Percentiles rank a stretch among this genome's conserved stretches.
Evolutionary conservation across 2,113 vertebrate species (phyloP).

Genomic region (Kobus ellipsiprymnus): DNA sequence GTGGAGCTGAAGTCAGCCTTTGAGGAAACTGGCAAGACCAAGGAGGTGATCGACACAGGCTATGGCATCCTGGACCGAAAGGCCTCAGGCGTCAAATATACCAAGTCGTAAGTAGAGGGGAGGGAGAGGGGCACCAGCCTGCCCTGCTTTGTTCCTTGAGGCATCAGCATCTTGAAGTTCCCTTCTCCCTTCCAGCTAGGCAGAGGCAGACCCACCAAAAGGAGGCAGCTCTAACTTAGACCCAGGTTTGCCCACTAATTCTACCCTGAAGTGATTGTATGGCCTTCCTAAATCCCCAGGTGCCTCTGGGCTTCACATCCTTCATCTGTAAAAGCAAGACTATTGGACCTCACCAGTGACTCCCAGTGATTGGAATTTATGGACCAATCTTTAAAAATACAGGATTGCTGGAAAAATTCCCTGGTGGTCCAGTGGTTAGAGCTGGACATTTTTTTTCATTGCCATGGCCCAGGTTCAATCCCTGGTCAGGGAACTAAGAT

Average conservation of each 20-base stretch:
- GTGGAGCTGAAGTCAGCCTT: constrained; percentile 97
- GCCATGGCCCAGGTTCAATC: background rate
- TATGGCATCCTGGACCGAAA: constrained; percentile 93
- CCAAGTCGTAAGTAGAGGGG: constrained; percentile 91
- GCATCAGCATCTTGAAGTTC: background rate
- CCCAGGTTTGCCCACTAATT: background rate
- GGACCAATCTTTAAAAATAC: background rate
- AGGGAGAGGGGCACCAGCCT: background rate
- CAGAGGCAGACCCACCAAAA: background rate
- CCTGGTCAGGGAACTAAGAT: background rate
- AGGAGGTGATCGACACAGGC: constrained; percentile 93
- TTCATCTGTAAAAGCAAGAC: background rate
- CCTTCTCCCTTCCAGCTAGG: background rate
- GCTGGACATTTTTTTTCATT: background rate
- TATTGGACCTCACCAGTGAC: background rate
- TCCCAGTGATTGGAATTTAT: background rate
- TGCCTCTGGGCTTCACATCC: background rate
- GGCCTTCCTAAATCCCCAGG: background rate
- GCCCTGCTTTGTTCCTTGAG: background rate
- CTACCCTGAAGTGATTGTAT: background rate
- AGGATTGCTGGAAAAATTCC: background rate
- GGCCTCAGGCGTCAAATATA: constrained; percentile 91
- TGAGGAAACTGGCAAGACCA: constrained; percentile 94
- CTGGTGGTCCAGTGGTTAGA: background rate
- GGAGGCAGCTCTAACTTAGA: background rate